phyloP scores from a whole-genome alignment of 2,888 invertebrate genomes.

The Drosophila emarginata region DNA sequence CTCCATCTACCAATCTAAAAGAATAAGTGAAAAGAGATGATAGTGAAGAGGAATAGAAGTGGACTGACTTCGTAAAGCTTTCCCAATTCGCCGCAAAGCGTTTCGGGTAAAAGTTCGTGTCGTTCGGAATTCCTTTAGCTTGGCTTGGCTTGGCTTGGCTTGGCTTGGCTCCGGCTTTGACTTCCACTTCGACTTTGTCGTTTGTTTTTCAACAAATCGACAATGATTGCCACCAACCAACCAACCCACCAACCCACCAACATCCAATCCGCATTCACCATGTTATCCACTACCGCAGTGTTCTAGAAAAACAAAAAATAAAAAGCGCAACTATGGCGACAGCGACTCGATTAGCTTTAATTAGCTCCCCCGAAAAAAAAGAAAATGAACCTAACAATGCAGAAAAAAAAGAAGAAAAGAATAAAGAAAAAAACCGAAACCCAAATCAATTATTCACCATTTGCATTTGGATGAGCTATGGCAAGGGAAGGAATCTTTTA shows the following conservation, averaged over 20 bases:
- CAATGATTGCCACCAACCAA: slow-evolving; percentile 40
- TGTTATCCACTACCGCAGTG: not conserved
- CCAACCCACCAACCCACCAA: not conserved
- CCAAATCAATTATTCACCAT: slow-evolving; percentile 50
- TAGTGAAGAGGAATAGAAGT: slow-evolving; percentile 5
- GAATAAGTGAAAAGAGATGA: not conserved
- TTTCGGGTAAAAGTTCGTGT: slow-evolving; percentile 39
- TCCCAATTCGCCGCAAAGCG: slow-evolving; percentile 63
- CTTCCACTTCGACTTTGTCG: slow-evolving; percentile 17
- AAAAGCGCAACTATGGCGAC: slow-evolving; percentile 39
- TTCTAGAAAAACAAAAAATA: not conserved
- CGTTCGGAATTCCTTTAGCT: not conserved
- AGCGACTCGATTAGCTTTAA: slow-evolving; percentile 65
- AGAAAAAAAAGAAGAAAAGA: slow-evolving; percentile 44
- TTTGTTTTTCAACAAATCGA: slow-evolving; percentile 62
- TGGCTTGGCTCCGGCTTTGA: slow-evolving; percentile 2
- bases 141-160: slow-evolving; percentile 3
- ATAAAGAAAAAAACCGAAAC: slow-evolving; percentile 47
- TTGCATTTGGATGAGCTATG: too few relatives aligned
- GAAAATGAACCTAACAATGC: not conserved
- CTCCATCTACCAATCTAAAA: not conserved
- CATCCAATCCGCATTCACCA: not conserved
- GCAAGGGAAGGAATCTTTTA: too few relatives aligned
- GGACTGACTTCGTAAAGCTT: slow-evolving; percentile 28
- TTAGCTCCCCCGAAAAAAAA: slow-evolving; percentile 42